Percentiles rank a stretch among this genome's conserved stretches.
Conservation (phyloP, 2,797 vertebrate genomes). For the Buphagus erythrorhynchus region DNA sequence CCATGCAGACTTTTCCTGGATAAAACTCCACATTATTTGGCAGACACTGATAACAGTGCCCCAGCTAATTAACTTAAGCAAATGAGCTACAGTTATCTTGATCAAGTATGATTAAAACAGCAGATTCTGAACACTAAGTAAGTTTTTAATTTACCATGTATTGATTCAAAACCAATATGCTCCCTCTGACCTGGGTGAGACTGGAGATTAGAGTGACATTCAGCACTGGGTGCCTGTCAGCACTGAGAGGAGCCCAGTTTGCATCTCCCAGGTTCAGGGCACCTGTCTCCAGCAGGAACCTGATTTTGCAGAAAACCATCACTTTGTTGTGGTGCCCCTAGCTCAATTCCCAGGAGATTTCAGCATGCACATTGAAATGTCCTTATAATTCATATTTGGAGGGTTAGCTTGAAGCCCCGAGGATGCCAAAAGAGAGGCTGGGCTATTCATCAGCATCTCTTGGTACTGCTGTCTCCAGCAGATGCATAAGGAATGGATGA, state of each 20-base stretch:
- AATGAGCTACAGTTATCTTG: background rate
- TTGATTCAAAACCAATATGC: background rate
- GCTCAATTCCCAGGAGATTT: background rate
- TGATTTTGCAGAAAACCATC: background rate
- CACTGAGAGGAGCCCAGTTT: background rate
- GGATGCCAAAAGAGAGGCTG: background rate
- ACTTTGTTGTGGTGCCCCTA: background rate
- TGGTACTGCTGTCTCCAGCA: background rate
- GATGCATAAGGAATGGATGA: background rate
- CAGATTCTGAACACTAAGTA: background rate
- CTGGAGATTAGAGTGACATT: background rate
- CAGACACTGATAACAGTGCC: background rate
- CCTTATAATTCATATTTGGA: background rate
- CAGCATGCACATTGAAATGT: background rate
- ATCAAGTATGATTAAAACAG: background rate
- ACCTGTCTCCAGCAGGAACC: background rate
- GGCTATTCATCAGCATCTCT: background rate
- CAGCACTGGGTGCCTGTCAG: background rate
- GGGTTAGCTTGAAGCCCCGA: background rate
- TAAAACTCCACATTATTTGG: background rate
- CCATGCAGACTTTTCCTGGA: background rate
- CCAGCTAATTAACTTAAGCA: background rate
- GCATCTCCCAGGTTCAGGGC: background rate
- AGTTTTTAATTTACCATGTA: background rate
- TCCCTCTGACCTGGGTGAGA: background rate